Evolutionary conservation across 2,797 vertebrate genomes (phyloP), one percentile per base, ranked within the genome.

Genomic region (Anas capensis): DNA sequence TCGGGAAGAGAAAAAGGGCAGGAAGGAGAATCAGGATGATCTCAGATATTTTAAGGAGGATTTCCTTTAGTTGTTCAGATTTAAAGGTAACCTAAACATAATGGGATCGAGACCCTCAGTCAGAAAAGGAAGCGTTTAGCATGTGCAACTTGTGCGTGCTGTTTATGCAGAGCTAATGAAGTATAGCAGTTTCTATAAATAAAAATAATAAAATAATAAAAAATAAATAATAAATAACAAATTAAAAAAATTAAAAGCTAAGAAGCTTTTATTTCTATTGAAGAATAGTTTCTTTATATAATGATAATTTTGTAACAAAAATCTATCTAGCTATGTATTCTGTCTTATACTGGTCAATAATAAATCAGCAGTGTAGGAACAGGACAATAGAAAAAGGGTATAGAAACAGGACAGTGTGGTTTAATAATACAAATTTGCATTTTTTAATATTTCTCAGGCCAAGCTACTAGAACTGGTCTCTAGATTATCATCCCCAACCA

Each of bases 91-190:
- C 53, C 54, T 88, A 72, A 92, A 86, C 20, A 53, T 66, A 70
- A 46, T 1, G 0, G 10, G 14, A 38, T 89, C 2, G 1, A 77
- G 48, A 58, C 23, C 23, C 31, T 23, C 3, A 1, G 53, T 77
- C 46, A 23, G 11, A 92, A 82, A 80, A 27, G 66, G 46, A 72
- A 48, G 69, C 5, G 3, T 79, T 86, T 72, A 56, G 38, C 42
- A 7, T 0, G 0, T n/a, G 29, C 5, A 0, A 17, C 12, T 54
- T 72, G 12, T 72, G 31, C 4, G 0, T 10, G 4, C 23, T 78
- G 14, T 40, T 92, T 33, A 14, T 53, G 46, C 58, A 91, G 16
- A 78, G 10, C 33, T 54, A 76, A 54, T 48, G 11, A 70, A 46
- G 24, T 57, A 8, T 6, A 70, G 8, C 10, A 29, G 10, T 48